Evolutionary conservation across 1,140 invertebrate species (phyloP).

Genomic region (Brachionus asplanchnoidis): DNA sequence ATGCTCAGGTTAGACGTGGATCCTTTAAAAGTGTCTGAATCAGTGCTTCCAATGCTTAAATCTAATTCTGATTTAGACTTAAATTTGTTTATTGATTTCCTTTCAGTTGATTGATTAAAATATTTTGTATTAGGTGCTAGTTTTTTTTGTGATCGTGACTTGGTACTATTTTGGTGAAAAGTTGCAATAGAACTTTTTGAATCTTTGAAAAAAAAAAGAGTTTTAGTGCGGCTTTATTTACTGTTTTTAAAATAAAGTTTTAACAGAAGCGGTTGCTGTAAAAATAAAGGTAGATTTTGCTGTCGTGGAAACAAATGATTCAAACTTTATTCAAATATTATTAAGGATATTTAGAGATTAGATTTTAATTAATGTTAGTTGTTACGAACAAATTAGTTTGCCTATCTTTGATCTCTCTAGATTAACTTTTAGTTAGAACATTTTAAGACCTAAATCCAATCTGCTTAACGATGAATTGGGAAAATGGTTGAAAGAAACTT

Average conservation of each 20-base stretch:
- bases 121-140: background rate
- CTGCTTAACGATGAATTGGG: background rate
- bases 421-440: background rate
- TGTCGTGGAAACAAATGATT: slow-evolving; percentile 3
- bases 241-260: background rate
- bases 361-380: background rate
- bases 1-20: slow-evolving; percentile 4
- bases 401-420: background rate
- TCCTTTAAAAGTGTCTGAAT: background rate
- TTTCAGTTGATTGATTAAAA: background rate
- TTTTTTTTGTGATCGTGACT: slow-evolving; percentile 14
- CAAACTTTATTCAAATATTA: background rate
- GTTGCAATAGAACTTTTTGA: slow-evolving; percentile 17
- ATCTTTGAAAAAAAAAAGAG: slow-evolving; percentile 2
- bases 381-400: background rate
- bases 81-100: background rate
- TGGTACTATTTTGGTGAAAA: slow-evolving; percentile 17
- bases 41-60: background rate
- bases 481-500: background rate
- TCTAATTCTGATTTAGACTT: slow-evolving; percentile 31
- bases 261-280: background rate
- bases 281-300: background rate
- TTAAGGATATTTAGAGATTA: background rate
- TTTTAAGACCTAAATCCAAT: background rate
- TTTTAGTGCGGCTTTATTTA: background rate